Percentiles rank a stretch among this genome's conserved stretches.
Conservation (phyloP, 2,113 vertebrate species). For the Polyodon spathula region DNA sequence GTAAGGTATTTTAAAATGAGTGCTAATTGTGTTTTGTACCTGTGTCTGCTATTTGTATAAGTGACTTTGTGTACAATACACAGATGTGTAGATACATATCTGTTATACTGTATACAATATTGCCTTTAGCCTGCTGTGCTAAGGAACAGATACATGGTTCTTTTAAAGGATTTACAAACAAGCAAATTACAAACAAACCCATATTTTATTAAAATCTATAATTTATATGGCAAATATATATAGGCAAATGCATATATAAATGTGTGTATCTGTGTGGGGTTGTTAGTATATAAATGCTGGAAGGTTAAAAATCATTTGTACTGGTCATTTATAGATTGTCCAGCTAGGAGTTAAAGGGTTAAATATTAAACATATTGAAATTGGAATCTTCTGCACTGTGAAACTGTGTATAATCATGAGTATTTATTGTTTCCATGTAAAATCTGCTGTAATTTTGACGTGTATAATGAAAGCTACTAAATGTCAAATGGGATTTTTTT, state of each 20-base stretch:
- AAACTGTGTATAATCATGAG: conserved; percentile 65
- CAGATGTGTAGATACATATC: too few relatives aligned
- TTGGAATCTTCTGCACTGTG: conserved; percentile 64
- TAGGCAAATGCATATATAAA: conserved; percentile 4
- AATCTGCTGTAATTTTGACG: conserved; percentile 52
- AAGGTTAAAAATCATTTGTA: conserved; percentile 28
- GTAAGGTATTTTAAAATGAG: too few relatives aligned
- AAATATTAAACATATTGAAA: conserved; percentile 35
- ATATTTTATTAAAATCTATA: too few relatives aligned
- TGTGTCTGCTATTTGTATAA: too few relatives aligned
- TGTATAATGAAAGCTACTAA: conserved; percentile 47
- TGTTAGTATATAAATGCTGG: conserved; percentile 23
- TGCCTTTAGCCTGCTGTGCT: too few relatives aligned
- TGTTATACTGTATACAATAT: too few relatives aligned
- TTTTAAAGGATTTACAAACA: too few relatives aligned
- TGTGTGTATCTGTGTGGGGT: conserved; percentile 19
- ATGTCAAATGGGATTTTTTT: conserved; percentile 51
- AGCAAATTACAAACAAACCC: too few relatives aligned
- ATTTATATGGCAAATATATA: too few relatives aligned
- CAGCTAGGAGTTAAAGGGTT: conserved; percentile 41
- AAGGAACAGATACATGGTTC: too few relatives aligned
- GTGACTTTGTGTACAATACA: too few relatives aligned
- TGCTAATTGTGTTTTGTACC: too few relatives aligned
- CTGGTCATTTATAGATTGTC: conserved; percentile 36
- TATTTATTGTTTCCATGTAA: conserved; percentile 65